Base-by-base conservation (phyloP, 2,113 vertebrate species). In the Hemiscyllium ocellatum region DNA sequence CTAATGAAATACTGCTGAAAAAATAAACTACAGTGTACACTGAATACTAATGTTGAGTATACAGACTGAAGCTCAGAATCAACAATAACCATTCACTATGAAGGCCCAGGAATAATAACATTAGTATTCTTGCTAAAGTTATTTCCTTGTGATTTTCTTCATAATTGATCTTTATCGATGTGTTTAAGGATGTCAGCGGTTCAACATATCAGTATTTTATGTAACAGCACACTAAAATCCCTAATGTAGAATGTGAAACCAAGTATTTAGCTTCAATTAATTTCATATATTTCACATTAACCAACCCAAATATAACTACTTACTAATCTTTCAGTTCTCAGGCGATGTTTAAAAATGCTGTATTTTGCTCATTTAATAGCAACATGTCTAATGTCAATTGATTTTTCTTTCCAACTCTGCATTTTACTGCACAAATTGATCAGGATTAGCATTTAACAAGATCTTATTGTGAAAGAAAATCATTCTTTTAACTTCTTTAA, bases 21-120 rank as follows among this genome's bases (percentile, higher is more conserved):
- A 70, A 52, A 50, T 72, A 76, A 95, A 42, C 94, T 52, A 50
- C 15, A 0, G 42, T 19, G 24, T 72, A 72, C 68, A 15, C 24
- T 76, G 68, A 95, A 95, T 95, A 95, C 37, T 94, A 94, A 69
- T 94, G 24, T 26, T 66, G 50, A 61, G 33, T 93, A 66, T 93
- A n/a, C 61, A 22, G 68, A 47, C 42, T 70, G 33, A 94, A 52
- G 24, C 52, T 61, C 52, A 65, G 56, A 29, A n/a, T 61, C 87
- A 33, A 29, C 61, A 61, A 52, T 61, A 90, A 90, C 47, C 52
- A 90, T 24, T 69, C 93, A 72, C 20, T 70, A 8, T 37, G 68
- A 70, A 94, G 37, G 6, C 22, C 42, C 42, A 33, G 56, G 52
- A 37, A 91, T 33, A 65, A 91, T 94, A 42, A 70, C 8, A 37